Conservation (phyloP, 2,888 invertebrate genomes). For the Xylophagus ater region DNA sequence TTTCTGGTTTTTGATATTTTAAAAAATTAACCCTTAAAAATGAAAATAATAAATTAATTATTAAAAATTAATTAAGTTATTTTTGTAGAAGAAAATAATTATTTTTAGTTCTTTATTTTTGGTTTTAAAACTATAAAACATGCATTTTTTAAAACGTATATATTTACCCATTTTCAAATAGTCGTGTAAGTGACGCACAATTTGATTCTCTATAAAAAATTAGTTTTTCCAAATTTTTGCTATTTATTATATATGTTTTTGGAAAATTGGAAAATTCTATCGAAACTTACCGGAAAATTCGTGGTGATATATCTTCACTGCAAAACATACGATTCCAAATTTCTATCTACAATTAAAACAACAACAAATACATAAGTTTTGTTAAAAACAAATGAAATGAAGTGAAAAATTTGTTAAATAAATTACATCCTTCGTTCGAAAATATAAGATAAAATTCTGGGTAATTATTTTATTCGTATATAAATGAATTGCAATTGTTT, state of each 20-base stretch:
- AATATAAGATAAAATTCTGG: too few relatives aligned
- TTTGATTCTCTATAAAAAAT: constrained; percentile 42
- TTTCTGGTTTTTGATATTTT: constrained; percentile 75
- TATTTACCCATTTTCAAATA: constrained; percentile 27
- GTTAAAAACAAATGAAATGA: constrained; percentile 1
- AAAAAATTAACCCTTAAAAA: constrained; percentile 75
- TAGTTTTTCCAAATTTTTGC: neutral
- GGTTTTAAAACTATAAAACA: too few relatives aligned
- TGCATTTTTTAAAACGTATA: neutral
- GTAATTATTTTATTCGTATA: too few relatives aligned
- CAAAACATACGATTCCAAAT: constrained; percentile 46
- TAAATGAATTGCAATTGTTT: too few relatives aligned
- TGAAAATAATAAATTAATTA: constrained; percentile 5
- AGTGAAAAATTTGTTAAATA: constrained; percentile 1
- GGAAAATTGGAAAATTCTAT: too few relatives aligned
- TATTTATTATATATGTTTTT: too few relatives aligned
- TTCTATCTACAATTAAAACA: constrained; percentile 51
- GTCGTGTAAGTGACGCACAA: constrained; percentile 40
- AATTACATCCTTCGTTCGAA: too few relatives aligned
- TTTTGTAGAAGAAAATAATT: constrained; percentile 4
- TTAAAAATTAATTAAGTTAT: neutral
- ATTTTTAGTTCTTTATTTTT: constrained; percentile 2
- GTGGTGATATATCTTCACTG: constrained; percentile 39
- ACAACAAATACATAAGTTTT: constrained; percentile 31
- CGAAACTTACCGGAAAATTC: constrained; percentile 48